A percentile compares a stretch with the other conserved stretches of the same genome.
Evolutionary conservation across 2,797 vertebrate genomes (phyloP).

Genomic region (Ptychadena robeensis): DNA sequence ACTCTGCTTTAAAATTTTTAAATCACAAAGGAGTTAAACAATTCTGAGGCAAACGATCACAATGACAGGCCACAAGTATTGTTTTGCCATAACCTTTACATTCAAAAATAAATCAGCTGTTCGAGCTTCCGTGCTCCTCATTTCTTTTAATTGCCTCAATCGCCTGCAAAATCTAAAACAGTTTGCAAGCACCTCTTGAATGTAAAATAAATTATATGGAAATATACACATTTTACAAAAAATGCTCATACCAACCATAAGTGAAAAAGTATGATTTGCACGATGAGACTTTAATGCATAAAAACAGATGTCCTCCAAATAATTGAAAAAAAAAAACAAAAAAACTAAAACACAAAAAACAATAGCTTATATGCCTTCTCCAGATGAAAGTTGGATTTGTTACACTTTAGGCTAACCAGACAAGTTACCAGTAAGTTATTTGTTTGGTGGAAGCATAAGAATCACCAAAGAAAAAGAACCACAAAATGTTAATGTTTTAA

Average conservation of each 20-base stretch:
- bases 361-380: background rate
- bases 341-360: background rate
- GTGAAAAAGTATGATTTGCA: background rate
- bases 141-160: background rate
- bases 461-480: conserved; percentile 78
- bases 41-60: background rate
- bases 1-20: no score
- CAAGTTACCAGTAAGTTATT: conserved; percentile 58
- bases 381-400: conserved; percentile 6
- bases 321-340: background rate
- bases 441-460: conserved; percentile 73
- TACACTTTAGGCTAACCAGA: conserved; percentile 14
- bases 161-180: no score
- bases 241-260: background rate
- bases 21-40: background rate
- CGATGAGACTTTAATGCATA: background rate
- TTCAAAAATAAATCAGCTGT: no score
- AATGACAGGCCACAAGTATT: background rate
- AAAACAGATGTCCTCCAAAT: background rate
- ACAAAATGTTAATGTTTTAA: conserved; percentile 81
- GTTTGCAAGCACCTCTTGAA: no score
- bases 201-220: no score
- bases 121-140: background rate
- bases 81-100: no score
- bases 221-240: no score